Conservation (phyloP, 2,888 invertebrate species). For the Cremastinae sp. region DNA sequence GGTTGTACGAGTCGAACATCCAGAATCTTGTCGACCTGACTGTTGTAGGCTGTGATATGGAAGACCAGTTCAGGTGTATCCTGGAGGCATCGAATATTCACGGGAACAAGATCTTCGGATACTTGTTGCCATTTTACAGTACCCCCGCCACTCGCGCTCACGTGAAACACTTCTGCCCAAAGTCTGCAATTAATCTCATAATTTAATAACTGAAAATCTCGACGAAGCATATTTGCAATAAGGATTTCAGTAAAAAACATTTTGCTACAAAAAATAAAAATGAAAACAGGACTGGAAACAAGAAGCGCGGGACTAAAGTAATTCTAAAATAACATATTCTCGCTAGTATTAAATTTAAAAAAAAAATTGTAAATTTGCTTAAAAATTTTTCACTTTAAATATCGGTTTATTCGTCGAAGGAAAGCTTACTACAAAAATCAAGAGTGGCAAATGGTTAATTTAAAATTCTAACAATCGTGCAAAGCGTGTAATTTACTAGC, state of each 20-base stretch:
- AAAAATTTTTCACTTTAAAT: no score
- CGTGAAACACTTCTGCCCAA: constrained; percentile 99
- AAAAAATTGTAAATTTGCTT: no score
- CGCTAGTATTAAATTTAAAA: no score
- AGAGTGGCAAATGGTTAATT: constrained; percentile 1
- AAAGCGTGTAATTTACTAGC: constrained; percentile 63
- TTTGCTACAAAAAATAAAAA: not conserved
- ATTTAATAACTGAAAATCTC: constrained; percentile 3
- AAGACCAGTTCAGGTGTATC: constrained; percentile 98
- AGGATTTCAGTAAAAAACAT: constrained; percentile 3
- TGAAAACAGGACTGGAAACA: no score
- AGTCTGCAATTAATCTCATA: constrained; percentile 84
- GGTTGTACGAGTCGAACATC: constrained; percentile 98
- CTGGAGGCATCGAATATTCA: constrained; percentile 98
- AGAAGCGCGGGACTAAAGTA: no score
- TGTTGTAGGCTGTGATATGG: constrained; percentile 99
- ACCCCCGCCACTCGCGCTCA: constrained; percentile 95
- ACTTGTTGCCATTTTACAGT: constrained; percentile 99
- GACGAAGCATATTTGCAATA: not conserved
- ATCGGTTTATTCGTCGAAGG: not conserved
- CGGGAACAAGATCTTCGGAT: constrained; percentile 98
- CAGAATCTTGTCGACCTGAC: constrained; percentile 98
- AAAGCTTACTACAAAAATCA: constrained; percentile 12
- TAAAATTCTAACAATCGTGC: constrained; percentile 61
- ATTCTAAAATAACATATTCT: no score